A percentile compares a stretch with the other conserved stretches of the same genome.
phyloP scores from a whole-genome alignment of 92 coral and sea anemone species.

The Paramuricea clavata region DNA sequence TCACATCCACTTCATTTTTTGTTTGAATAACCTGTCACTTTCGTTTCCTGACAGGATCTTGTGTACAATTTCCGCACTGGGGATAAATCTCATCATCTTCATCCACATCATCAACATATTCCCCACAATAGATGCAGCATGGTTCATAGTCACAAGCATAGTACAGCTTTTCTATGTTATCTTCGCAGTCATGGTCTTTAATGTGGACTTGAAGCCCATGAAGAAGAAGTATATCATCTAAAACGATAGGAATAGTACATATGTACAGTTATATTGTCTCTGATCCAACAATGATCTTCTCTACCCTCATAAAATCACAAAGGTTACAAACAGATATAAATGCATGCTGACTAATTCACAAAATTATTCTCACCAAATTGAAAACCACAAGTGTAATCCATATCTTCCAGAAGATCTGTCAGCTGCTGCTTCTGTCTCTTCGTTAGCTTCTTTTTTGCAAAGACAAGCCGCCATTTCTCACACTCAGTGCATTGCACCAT shows the following conservation, averaged over 20 bases:
- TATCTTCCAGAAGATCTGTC: slow-evolving; percentile 44
- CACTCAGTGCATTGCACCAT: slow-evolving; percentile 52
- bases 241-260: not conserved
- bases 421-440: slow-evolving; percentile 43
- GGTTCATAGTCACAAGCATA: slow-evolving; percentile 18
- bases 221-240: not conserved
- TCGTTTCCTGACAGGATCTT: not conserved
- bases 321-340: no score
- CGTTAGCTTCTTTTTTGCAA: slow-evolving; percentile 56
- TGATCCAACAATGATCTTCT: no score
- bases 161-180: slow-evolving; percentile 14
- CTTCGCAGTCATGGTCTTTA: slow-evolving; percentile 10
- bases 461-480: slow-evolving; percentile 65
- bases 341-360: no score
- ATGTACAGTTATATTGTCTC: not conserved
- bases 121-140: slow-evolving; percentile 26
- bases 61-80: not conserved
- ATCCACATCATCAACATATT: not conserved
- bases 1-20: not conserved
- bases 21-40: not conserved
- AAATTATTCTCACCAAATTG: slow-evolving; percentile 16
- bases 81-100: slow-evolving; percentile 6
- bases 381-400: slow-evolving; percentile 48
- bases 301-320: no score
- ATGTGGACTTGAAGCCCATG: slow-evolving; percentile 8